Evolutionary conservation across 2,888 invertebrate species (phyloP).

Genomic region (Lamellibrachia columna): DNA sequence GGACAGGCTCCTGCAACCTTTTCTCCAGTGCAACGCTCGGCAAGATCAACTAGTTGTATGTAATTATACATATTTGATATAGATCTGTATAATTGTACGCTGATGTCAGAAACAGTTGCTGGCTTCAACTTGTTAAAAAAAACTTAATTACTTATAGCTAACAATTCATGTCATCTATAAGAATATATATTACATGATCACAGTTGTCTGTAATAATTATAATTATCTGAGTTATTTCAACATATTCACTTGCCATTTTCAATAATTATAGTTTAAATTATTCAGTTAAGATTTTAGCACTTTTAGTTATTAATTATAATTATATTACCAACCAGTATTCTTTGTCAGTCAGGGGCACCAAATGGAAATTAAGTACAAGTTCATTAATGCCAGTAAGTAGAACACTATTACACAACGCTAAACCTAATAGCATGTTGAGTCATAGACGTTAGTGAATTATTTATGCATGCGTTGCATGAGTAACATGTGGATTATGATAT

Average conservation of each 20-base stretch:
- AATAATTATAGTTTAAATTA: too few relatives aligned
- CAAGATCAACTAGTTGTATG: too few relatives aligned
- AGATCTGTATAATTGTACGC: not conserved
- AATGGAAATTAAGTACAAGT: too few relatives aligned
- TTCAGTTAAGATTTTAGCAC: too few relatives aligned
- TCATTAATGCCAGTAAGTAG: not conserved
- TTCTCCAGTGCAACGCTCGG: too few relatives aligned
- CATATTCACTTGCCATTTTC: too few relatives aligned
- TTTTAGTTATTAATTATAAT: too few relatives aligned
- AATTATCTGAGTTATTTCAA: not conserved
- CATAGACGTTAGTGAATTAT: not conserved
- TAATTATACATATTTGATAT: not conserved
- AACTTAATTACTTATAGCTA: not conserved
- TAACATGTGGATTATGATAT: not conserved
- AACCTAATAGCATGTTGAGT: not conserved
- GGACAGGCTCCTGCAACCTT: not conserved
- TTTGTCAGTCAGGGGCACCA: too few relatives aligned
- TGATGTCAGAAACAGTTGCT: not conserved
- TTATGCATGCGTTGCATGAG: not conserved
- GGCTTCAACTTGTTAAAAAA: not conserved
- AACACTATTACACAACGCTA: not conserved
- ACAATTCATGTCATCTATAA: not conserved
- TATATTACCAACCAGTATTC: too few relatives aligned
- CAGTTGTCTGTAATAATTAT: not conserved
- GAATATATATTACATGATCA: not conserved